phyloP scores from a whole-genome alignment of 2,888 invertebrate genomes.

The Drosophila colorata region DNA sequence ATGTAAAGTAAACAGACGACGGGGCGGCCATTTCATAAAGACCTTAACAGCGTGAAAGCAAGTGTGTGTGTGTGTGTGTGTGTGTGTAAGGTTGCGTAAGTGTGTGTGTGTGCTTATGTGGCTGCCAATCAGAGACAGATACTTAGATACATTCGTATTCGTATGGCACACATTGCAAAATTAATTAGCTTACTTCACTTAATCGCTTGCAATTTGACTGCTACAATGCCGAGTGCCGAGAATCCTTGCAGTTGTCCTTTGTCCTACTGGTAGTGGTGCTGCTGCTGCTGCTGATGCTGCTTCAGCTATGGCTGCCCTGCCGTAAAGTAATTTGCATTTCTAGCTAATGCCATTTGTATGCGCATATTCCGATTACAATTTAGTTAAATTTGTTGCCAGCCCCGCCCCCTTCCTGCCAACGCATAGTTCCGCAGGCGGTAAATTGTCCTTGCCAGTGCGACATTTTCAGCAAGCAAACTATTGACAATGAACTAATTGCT shows the following conservation, averaged over 20 bases:
- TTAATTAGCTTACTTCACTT: slow-evolving; percentile 81
- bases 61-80: slow-evolving; percentile 6
- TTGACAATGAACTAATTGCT: slow-evolving; percentile 81
- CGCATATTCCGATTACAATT: slow-evolving; percentile 81
- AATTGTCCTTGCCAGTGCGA: slow-evolving; percentile 63
- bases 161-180: slow-evolving; percentile 74
- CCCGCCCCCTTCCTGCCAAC: no score
- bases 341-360: slow-evolving; percentile 81
- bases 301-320: slow-evolving; percentile 42
- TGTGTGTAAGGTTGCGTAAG: no score
- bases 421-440: slow-evolving; percentile 16
- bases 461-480: slow-evolving; percentile 79
- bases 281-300: slow-evolving; percentile 2
- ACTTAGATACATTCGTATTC: slow-evolving; percentile 44
- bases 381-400: slow-evolving; percentile 71
- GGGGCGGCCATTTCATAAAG: slow-evolving; percentile 19
- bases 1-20: slow-evolving; percentile 74
- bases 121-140: slow-evolving; percentile 48
- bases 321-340: slow-evolving; percentile 81
- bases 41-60: slow-evolving; percentile 1
- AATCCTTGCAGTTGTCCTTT: slow-evolving; percentile 32
- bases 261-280: not conserved
- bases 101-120: slow-evolving; percentile 5
- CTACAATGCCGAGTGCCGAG: slow-evolving; percentile 56
- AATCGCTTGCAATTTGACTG: slow-evolving; percentile 80